phyloP scores from a whole-genome alignment of 2,113 vertebrate genomes.

The Antechinus flavipes region DNA sequence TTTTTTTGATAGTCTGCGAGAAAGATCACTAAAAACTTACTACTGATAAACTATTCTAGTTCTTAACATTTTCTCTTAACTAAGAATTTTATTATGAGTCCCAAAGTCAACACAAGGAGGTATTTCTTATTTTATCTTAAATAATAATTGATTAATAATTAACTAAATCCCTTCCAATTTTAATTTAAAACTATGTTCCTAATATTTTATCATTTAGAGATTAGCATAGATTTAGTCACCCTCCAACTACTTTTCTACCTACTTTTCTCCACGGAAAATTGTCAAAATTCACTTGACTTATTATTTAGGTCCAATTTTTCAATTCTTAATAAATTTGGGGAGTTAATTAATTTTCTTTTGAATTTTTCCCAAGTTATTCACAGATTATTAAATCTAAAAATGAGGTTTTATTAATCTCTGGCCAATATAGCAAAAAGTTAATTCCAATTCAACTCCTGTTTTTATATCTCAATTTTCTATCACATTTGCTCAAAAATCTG shows the following conservation, averaged over 20 bases:
- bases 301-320: constrained; percentile 3
- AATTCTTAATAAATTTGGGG: constrained; percentile 49
- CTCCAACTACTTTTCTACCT: constrained; percentile 56
- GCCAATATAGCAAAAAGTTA: too few relatives aligned
- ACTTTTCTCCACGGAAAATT: constrained; percentile 48
- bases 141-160: too few relatives aligned
- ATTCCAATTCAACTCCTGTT: neutral
- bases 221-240: constrained; percentile 51
- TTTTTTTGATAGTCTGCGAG: too few relatives aligned
- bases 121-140: constrained; percentile 1
- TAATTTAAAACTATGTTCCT: constrained; percentile 22
- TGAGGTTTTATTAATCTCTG: too few relatives aligned
- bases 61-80: too few relatives aligned
- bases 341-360: constrained; percentile 19
- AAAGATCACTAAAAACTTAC: too few relatives aligned
- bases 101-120: constrained; percentile 12
- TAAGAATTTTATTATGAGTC: too few relatives aligned
- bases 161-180: constrained; percentile 14
- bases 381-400: too few relatives aligned
- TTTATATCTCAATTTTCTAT: neutral
- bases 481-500: neutral
- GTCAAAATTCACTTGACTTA: constrained; percentile 58
- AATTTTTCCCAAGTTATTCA: neutral
- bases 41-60: too few relatives aligned
- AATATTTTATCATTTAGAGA: constrained; percentile 6